These are phyloP conservation scores for Helicolenus hilgendorfi DNA, from an alignment of 2,797 vertebrate species.

Conservation along the genomic window DNA sequence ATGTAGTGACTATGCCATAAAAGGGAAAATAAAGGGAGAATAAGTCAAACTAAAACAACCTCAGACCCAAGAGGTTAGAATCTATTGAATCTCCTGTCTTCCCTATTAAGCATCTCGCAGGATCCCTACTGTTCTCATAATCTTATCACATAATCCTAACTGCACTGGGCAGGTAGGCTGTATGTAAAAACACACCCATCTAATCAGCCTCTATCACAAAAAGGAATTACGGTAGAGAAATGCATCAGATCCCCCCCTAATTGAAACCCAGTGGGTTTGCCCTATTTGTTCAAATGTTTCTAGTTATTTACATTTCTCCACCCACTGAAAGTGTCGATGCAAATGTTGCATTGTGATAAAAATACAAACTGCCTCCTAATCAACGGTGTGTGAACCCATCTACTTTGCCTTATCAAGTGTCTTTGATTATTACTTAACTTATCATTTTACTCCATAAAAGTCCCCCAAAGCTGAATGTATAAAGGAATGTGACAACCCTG, in stretches of 20 bases:
- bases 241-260: slow-evolving; percentile 1
- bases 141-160: background rate
- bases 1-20: background rate
- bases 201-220: slow-evolving; percentile 15
- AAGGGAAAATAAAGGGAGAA: background rate
- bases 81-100: background rate
- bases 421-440: background rate
- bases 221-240: slow-evolving; percentile 3
- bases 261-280: slow-evolving; percentile 38
- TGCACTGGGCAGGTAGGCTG: background rate
- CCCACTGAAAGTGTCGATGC: background rate
- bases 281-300: slow-evolving; percentile 40
- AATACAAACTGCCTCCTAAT: background rate
- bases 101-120: background rate
- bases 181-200: slow-evolving; percentile 22
- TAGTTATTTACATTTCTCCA: slow-evolving; percentile 45
- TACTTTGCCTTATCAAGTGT: background rate
- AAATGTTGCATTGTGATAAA: background rate
- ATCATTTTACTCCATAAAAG: background rate
- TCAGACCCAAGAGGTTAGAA: slow-evolving; percentile 7
- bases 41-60: background rate
- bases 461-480: background rate
- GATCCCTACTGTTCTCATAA: background rate
- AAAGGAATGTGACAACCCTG: background rate
- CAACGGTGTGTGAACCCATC: background rate